phyloP scores from a whole-genome alignment of 2,113 vertebrate genomes.

The Hippocampus zosterae region DNA sequence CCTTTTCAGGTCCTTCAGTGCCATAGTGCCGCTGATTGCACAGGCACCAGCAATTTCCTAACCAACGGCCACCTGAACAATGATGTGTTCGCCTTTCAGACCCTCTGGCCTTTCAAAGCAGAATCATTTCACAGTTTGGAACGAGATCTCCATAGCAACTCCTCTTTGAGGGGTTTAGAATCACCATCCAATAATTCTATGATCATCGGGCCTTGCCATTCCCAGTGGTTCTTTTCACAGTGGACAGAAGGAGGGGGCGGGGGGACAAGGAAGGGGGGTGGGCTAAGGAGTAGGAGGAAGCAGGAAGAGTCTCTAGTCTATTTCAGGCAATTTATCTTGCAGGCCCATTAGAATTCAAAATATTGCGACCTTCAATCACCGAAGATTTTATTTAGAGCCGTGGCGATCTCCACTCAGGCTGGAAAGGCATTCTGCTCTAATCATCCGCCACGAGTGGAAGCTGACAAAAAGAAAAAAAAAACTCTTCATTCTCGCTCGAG shows the following conservation, averaged over 20 bases:
- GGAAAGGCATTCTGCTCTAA: constrained; percentile 99
- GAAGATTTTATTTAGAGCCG: constrained; percentile 98
- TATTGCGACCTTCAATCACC: constrained; percentile 99
- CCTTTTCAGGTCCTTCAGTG: constrained; percentile 99
- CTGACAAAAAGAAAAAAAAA: constrained; percentile 80
- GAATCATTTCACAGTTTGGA: constrained; percentile 99
- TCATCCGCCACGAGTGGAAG: constrained; percentile 99
- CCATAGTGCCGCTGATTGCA: constrained; percentile 99
- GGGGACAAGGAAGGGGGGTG: constrained; percentile 76
- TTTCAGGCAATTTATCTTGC: constrained; percentile 99
- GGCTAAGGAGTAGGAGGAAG: constrained; percentile 59
- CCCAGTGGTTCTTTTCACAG: constrained; percentile 99
- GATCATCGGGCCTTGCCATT: constrained; percentile 99
- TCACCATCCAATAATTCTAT: constrained; percentile 99
- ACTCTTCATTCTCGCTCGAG: constrained; percentile 96
- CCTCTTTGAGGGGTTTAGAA: constrained; percentile 99
- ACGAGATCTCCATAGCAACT: constrained; percentile 99
- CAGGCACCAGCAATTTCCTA: constrained; percentile 99
- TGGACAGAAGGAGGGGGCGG: constrained; percentile 86
- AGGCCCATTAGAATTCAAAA: constrained; percentile 99
- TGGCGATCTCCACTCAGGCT: constrained; percentile 99
- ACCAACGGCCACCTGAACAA: constrained; percentile 99
- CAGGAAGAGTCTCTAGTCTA: constrained; percentile 98
- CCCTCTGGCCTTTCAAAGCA: constrained; percentile 99
- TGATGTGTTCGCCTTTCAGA: constrained; percentile 99